phyloP scores from a whole-genome alignment of 2,888 invertebrate genomes.

The Aethes cnicana region DNA sequence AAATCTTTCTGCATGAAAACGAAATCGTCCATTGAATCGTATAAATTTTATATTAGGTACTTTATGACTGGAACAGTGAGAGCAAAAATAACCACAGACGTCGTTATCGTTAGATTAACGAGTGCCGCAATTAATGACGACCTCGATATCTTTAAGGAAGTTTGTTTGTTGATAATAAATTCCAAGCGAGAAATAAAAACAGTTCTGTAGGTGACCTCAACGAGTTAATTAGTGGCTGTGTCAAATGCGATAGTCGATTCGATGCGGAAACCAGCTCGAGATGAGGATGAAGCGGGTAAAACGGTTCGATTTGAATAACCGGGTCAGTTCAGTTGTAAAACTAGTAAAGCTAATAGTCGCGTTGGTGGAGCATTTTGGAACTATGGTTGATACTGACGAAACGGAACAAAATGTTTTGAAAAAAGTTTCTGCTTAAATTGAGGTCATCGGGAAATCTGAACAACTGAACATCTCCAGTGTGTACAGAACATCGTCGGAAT shows the following conservation, averaged over 20 bases:
- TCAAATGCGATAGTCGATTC: constrained; percentile 48
- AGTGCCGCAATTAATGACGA: constrained; percentile 36
- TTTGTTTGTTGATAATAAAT: constrained; percentile 29
- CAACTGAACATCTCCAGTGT: background rate
- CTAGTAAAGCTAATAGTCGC: too few relatives aligned
- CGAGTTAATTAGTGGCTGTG: constrained; percentile 50
- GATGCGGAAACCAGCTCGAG: constrained; percentile 42
- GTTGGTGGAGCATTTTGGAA: too few relatives aligned
- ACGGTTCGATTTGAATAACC: constrained; percentile 40
- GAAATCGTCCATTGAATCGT: too few relatives aligned
- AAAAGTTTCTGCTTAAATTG: too few relatives aligned
- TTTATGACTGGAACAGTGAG: too few relatives aligned
- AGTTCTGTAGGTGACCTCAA: constrained; percentile 43
- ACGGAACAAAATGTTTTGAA: too few relatives aligned
- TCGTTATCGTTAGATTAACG: constrained; percentile 22
- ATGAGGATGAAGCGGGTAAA: constrained; percentile 40
- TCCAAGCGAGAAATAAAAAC: constrained; percentile 39
- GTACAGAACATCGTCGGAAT: background rate
- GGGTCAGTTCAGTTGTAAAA: too few relatives aligned
- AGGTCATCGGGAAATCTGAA: background rate
- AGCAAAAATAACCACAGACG: background rate
- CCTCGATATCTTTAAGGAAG: constrained; percentile 44
- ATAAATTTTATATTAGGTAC: too few relatives aligned
- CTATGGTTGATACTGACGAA: too few relatives aligned
- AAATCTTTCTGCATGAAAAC: background rate